Evolutionary conservation across 2,888 invertebrate genomes (phyloP).

Genomic region (Neoitamus cyanurus): DNA sequence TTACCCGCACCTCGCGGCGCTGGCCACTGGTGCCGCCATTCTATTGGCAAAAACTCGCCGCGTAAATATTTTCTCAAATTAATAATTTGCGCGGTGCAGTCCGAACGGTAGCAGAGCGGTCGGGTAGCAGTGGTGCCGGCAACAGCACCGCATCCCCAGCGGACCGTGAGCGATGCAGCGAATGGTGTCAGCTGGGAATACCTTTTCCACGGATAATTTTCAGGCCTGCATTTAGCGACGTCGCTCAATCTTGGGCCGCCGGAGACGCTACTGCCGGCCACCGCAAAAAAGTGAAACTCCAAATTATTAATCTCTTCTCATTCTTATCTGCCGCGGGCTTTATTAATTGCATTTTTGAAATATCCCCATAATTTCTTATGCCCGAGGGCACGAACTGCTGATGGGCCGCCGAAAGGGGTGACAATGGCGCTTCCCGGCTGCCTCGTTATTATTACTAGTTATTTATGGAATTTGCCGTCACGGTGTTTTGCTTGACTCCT

Average conservation of each 20-base stretch:
- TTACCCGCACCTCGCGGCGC: background rate
- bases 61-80: slow-evolving; percentile 33
- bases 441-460: slow-evolving; percentile 11
- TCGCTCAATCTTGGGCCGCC: background rate
- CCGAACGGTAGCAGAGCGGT: background rate
- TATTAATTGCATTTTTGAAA: slow-evolving; percentile 34
- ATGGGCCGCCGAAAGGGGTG: slow-evolving; percentile 9
- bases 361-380: slow-evolving; percentile 10
- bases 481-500: background rate
- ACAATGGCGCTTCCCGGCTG: background rate
- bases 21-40: slow-evolving; percentile 15
- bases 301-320: slow-evolving; percentile 24
- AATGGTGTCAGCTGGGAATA: slow-evolving; percentile 24
- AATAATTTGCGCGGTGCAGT: background rate
- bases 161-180: background rate
- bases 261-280: background rate
- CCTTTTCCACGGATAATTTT: slow-evolving; percentile 25
- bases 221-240: slow-evolving; percentile 2
- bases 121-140: background rate
- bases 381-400: background rate
- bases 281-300: slow-evolving; percentile 25
- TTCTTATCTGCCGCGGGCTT: slow-evolving; percentile 14
- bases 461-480: background rate
- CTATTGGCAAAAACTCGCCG: background rate
- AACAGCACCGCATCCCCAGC: background rate